Conservation (phyloP, 2,113 vertebrate species). For the Istiophorus platypterus region DNA sequence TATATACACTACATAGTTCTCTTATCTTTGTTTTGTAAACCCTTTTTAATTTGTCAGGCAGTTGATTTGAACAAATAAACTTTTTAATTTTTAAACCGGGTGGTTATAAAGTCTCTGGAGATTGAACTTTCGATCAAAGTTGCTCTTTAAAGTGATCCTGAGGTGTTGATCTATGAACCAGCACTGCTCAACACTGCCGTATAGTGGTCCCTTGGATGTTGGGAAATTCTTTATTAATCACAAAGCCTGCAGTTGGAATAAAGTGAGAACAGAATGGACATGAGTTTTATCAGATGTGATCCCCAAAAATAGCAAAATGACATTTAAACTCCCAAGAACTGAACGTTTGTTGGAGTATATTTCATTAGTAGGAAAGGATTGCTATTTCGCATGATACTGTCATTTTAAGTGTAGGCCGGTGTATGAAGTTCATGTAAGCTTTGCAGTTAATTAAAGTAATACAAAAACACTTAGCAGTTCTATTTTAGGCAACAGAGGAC, state of each 20-base stretch:
- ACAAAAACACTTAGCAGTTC: not conserved
- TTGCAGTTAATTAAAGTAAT: not conserved
- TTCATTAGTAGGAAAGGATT: not conserved
- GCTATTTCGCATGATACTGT: not conserved
- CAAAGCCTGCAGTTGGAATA: not conserved
- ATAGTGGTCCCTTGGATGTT: conserved; percentile 10
- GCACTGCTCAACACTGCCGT: conserved; percentile 29
- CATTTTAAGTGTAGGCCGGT: not conserved
- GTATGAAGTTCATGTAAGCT: not conserved
- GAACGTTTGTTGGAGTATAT: too few relatives aligned
- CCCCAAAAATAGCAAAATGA: not conserved
- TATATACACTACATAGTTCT: conserved; percentile 87
- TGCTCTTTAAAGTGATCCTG: not conserved
- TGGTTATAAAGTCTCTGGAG: conserved; percentile 49
- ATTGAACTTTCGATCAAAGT: conserved; percentile 35
- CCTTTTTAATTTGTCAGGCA: conserved; percentile 90
- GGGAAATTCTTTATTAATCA: not conserved
- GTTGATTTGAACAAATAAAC: conserved; percentile 97
- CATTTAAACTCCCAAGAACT: not conserved
- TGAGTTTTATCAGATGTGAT: not conserved
- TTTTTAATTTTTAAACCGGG: conserved; percentile 90
- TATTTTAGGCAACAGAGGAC: not conserved
- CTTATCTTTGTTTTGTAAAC: conserved; percentile 92
- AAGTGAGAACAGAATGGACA: not conserved
- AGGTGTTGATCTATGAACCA: not conserved